These are phyloP conservation scores for Electrona antarctica DNA, from an alignment of 2,113 vertebrate genomes.

Conservation along the genomic window DNA sequence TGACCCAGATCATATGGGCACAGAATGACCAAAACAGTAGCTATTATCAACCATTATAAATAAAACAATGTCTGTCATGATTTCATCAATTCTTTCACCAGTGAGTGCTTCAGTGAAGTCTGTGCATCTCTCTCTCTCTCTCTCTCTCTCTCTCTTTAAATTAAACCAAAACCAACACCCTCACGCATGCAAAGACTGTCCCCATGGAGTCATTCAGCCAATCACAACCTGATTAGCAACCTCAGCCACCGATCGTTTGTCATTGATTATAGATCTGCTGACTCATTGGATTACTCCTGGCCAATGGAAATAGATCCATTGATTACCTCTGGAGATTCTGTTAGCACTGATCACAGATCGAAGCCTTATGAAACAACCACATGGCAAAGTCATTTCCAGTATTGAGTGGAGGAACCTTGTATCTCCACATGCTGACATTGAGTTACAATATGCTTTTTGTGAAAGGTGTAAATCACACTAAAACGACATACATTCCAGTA, in stretches of 20 bases:
- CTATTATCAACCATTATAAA: no score
- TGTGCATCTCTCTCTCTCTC: no score
- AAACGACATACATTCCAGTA: no score
- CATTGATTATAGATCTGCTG: constrained; percentile 61
- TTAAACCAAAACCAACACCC: no score
- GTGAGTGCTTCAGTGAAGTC: no score
- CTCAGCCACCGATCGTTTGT: constrained; percentile 50
- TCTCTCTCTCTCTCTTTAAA: no score
- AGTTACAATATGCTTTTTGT: no score
- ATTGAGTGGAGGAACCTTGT: constrained; percentile 8
- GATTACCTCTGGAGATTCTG: constrained; percentile 65
- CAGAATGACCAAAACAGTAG: no score
- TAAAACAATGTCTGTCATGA: no score
- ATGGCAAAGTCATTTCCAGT: not conserved
- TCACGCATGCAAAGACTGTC: constrained; percentile 2
- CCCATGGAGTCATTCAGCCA: constrained; percentile 54
- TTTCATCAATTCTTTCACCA: no score
- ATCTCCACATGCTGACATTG: not conserved
- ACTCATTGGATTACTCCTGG: constrained; percentile 59
- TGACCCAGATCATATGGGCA: no score
- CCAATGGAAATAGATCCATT: constrained; percentile 61
- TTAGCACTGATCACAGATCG: constrained; percentile 61
- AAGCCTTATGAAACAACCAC: constrained; percentile 26
- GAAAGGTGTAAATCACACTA: no score
- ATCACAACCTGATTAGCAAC: constrained; percentile 61